Evolutionary conservation across 2,888 invertebrate species (phyloP), one percentile per base, ranked within the genome.

Genomic region (Lydus trimaculatus): DNA sequence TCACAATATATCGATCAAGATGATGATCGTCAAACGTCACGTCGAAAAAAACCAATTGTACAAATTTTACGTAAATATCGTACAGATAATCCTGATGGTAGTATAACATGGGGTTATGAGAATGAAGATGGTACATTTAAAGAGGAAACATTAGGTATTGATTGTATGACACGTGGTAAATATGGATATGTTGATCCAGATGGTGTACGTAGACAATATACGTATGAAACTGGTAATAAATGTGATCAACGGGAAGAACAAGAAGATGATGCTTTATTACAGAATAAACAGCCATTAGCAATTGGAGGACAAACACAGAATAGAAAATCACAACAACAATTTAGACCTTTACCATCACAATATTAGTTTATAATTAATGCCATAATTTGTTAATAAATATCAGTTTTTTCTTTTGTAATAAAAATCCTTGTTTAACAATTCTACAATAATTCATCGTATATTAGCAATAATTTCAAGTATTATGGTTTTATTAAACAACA

Each of bases 71-170:
- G 84, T 58, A 86, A 87, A 81, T 95, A 90, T 86, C 90, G 92
- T 63, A 94, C 94, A 58, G 94, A 94, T 82, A 93, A 94, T 79
- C 87, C 89, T 31, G 93, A 93, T 76, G 94, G 94, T 52, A 94
- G 92, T 81, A 95, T 95, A 77, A 92, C 92, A 0, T 95, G 95
- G 95, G 95, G 95, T 61, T 95, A 92, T 80, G 94, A 95, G 84
- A 94, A 95, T 82, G 94, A 94, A 77, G 95, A 95, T 79, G 95
- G 95, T 25, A 92, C 93, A 1, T 95, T 92, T 84, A 95, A 95
- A 82, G 94, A 95, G 82, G 94, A 95, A 86, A 89, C 90, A 9
- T 92, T 94, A 75, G 95, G 95, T 58, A 87, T 89, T 13, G 93
- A 95, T 83, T 81, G 81, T 65, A 72, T 78, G 1, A 80, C 79